Evolutionary conservation across 2,113 vertebrate species (phyloP).

Genomic region (Prunella himalayana): DNA sequence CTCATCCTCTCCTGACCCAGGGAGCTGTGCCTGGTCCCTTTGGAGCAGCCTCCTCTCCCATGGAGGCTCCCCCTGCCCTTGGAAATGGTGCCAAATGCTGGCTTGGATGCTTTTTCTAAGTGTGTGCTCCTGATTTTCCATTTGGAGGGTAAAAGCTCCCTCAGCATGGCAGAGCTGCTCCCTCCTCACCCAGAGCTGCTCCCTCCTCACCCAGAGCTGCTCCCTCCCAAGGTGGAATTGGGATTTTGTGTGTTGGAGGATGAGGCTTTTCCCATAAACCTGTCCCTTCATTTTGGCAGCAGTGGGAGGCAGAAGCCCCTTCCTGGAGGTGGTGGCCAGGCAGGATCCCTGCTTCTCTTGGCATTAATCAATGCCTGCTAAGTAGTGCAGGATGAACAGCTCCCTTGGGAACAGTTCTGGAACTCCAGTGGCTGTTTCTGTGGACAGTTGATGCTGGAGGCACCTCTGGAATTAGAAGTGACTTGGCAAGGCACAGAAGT

Average conservation of each 20-base stretch:
- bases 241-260: not conserved
- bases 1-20: not conserved
- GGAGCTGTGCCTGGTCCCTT: not conserved
- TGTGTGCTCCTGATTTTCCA: fast-evolving
- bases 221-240: not conserved
- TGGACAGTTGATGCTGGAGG: not conserved
- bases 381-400: not conserved
- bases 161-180: fast-evolving
- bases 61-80: not conserved
- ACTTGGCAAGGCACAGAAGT: not conserved
- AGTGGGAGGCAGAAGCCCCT: not conserved
- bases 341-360: not conserved
- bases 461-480: not conserved
- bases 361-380: not conserved
- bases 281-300: not conserved
- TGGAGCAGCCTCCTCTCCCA: fast-evolving
- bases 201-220: not conserved
- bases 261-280: not conserved
- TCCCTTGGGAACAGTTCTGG: not conserved
- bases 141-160: not conserved
- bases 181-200: not conserved
- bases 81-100: fast-evolving
- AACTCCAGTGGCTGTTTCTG: not conserved
- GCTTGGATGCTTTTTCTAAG: fast-evolving
- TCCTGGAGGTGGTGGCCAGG: not conserved